Evolutionary conservation across 2,797 vertebrate species (phyloP).

Genomic region (Eutrigla gurnardus): DNA sequence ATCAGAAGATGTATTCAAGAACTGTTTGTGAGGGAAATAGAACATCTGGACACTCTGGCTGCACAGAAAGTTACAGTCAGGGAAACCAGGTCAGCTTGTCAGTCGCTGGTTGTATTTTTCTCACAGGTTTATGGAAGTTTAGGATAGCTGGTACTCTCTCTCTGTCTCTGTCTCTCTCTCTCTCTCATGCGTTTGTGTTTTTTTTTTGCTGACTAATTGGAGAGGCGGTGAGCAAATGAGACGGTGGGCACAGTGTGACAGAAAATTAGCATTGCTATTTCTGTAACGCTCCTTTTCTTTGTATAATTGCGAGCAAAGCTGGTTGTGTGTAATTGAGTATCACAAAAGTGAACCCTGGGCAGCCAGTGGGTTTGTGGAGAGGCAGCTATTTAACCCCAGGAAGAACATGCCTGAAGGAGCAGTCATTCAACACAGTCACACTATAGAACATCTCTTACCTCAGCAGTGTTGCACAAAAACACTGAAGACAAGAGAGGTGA

Average conservation of each 20-base stretch:
- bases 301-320: conserved; percentile 14
- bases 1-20: too few relatives aligned
- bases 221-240: conserved; percentile 20
- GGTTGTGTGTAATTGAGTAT: not conserved
- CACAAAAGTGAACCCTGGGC: conserved; percentile 6
- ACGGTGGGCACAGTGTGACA: conserved; percentile 14
- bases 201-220: conserved; percentile 4
- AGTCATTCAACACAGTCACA: not conserved
- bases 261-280: conserved; percentile 34
- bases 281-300: conserved; percentile 22
- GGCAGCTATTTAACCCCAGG: not conserved
- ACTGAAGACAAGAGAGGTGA: not conserved
- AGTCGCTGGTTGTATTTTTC: conserved; percentile 41
- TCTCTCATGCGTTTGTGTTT: conserved; percentile 34
- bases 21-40: conserved; percentile 43
- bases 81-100: conserved; percentile 69
- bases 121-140: conserved; percentile 51
- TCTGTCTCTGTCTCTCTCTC: conserved; percentile 9
- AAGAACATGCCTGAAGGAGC: not conserved
- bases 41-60: conserved; percentile 37
- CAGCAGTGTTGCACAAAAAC: conserved; percentile 1
- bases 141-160: too few relatives aligned
- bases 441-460: conserved; percentile 5
- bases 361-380: too few relatives aligned
- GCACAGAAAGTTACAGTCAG: conserved; percentile 36